These are phyloP conservation scores for Alca torda DNA, from an alignment of 2,797 vertebrate species.

Conservation along the genomic window DNA sequence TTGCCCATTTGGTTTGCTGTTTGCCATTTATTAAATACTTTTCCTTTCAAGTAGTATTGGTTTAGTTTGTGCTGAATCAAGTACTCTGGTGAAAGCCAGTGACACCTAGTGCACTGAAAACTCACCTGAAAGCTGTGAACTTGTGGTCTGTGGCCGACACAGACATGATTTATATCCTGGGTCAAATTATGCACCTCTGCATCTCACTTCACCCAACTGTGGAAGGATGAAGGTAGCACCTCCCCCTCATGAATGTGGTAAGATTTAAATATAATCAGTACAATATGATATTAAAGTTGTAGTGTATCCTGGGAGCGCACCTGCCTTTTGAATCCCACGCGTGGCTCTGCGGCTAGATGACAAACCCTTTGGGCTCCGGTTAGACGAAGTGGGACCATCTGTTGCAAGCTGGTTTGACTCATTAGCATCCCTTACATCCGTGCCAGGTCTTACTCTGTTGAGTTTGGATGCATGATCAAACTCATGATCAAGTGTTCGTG, in stretches of 20 bases:
- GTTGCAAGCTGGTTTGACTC: not conserved
- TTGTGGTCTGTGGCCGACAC: not conserved
- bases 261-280: not conserved
- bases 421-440: not conserved
- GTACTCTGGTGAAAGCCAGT: not conserved
- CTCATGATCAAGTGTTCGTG: not conserved
- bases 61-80: not conserved
- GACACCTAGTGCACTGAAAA: not conserved
- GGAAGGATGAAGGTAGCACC: not conserved
- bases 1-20: not conserved
- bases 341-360: not conserved
- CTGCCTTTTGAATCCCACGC: not conserved
- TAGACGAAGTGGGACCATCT: not conserved
- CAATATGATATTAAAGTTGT: not conserved
- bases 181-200: not conserved
- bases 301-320: not conserved
- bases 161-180: not conserved
- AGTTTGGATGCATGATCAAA: not conserved
- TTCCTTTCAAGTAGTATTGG: not conserved
- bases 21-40: not conserved
- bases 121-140: not conserved
- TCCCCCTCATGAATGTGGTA: not conserved
- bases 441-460: not conserved
- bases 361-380: not conserved
- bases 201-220: not conserved